Evolutionary conservation across 2,113 vertebrate genomes (phyloP), one percentile per base, ranked within the genome.

Genomic region (Amphiprion ocellaris): DNA sequence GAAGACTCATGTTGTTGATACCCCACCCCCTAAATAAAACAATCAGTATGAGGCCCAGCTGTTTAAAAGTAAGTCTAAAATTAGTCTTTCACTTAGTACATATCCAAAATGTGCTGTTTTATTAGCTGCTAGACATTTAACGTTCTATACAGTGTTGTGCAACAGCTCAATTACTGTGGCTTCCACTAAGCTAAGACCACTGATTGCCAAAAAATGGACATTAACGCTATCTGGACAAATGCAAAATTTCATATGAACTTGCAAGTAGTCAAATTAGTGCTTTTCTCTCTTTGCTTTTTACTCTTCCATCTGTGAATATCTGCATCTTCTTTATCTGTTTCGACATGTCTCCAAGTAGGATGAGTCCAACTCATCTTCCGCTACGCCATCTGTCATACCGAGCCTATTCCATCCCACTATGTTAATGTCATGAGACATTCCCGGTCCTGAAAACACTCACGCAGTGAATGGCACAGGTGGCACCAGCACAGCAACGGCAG

Each of bases 381-480:
- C 47, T 56, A 26, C 19, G 24, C 33, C 49, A 70, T 71, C 58
- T 68, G 52, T 75, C 53, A 60, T 14, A 23, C 49, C 17, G 16
- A 56, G 7, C 19, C 39, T 65, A 11, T 58, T 33, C 11, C 4
- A 4, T 54, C 19, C 21, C 10, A 19, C 53, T 49, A 9, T 37
- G 50, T 11, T 53, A 52, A 65, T 63, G 7, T 75, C 16, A 80
- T 19, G 19, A 74, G 52, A 28, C 61, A 56, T 53, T 14, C 7
- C 53, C 24, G 26, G 37, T 47, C 10, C 21, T 39, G 19, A 4
- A 17, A 23, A 55, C 65, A 92, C 94, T 94, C 87, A 94, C 93
- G 84, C 77, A 94, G 75, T 7, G 90, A 89, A 82, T 90, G 92
- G 82, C 93, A 93, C 82, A 93, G 89, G 87, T 92, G 92, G 82